These are phyloP conservation scores for Mus musculus DNA, from an alignment of 2,113 vertebrate genomes.

Conservation along the genomic window DNA sequence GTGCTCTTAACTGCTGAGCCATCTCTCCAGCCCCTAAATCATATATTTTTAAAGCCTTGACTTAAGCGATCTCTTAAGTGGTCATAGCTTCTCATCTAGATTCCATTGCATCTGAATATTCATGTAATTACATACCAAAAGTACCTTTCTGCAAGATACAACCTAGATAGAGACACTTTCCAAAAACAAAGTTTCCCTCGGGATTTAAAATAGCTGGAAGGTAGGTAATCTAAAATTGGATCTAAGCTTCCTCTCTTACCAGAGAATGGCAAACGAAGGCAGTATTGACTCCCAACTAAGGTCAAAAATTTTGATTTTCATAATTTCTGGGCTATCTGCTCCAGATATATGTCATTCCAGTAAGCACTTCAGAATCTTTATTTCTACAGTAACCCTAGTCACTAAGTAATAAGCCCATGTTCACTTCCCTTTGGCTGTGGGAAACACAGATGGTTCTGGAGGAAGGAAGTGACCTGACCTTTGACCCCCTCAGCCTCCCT, in stretches of 20 bases:
- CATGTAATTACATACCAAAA: conserved; percentile 43
- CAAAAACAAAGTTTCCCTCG: conserved; percentile 63
- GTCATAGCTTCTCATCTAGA: conserved; percentile 53
- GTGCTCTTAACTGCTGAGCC: too few relatives aligned
- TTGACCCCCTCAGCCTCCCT: neutral
- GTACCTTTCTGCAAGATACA: neutral
- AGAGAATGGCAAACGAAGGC: neutral
- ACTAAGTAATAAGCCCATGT: neutral
- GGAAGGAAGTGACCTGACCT: neutral
- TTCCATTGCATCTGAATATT: conserved; percentile 57
- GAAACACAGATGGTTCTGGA: neutral
- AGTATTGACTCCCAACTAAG: neutral
- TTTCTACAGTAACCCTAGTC: neutral
- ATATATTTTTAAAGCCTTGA: conserved; percentile 47
- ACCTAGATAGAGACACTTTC: conserved; percentile 56
- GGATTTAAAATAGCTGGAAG: conserved; percentile 46
- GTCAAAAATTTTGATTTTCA: conserved; percentile 34
- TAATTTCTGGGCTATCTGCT: neutral
- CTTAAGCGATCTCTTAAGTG: conserved; percentile 34
- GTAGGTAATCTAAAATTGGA: conserved; percentile 35
- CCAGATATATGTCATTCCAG: conserved; percentile 5
- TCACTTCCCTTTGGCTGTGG: neutral
- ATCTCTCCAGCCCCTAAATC: neutral
- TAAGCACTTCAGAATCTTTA: neutral
- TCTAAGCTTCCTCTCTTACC: conserved; percentile 46